Evolutionary conservation across 2,113 vertebrate genomes (phyloP).

Genomic region (Psephotus haematonotus): DNA sequence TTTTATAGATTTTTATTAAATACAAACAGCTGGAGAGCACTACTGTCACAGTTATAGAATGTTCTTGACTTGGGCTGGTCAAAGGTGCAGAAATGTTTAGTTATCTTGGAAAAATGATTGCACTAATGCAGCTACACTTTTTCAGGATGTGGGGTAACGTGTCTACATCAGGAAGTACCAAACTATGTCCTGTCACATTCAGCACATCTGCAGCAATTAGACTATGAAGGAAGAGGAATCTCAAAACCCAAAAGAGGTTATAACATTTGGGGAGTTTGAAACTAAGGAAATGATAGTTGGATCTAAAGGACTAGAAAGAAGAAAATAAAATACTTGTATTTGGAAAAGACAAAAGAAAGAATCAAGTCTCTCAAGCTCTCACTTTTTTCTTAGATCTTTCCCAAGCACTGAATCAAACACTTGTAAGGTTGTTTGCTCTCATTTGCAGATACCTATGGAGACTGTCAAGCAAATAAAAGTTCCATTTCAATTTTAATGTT

Average conservation of each 20-base stretch:
- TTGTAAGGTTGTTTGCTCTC: not conserved
- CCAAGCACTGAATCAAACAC: not conserved
- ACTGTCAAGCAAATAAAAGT: not conserved
- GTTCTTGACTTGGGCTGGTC: not conserved
- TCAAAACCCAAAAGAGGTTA: not conserved
- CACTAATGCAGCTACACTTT: not conserved
- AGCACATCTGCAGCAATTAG: not conserved
- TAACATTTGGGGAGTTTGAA: rapidly evolving
- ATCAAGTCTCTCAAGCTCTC: not conserved
- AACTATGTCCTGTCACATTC: not conserved
- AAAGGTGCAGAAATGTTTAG: not conserved
- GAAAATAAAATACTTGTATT: not conserved
- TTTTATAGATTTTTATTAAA: not conserved
- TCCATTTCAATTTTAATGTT: not conserved
- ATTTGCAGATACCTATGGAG: not conserved
- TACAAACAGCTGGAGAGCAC: not conserved
- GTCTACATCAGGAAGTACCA: not conserved
- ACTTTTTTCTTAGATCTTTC: not conserved
- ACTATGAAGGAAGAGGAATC: not conserved
- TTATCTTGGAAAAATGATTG: not conserved
- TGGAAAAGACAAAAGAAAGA: not conserved
- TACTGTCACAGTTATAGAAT: rapidly evolving
- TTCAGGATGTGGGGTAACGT: not conserved
- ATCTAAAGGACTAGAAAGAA: not conserved
- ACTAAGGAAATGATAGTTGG: not conserved